Evolutionary conservation across 1,140 invertebrate species (phyloP).

Genomic region (Hycleus cichorii): DNA sequence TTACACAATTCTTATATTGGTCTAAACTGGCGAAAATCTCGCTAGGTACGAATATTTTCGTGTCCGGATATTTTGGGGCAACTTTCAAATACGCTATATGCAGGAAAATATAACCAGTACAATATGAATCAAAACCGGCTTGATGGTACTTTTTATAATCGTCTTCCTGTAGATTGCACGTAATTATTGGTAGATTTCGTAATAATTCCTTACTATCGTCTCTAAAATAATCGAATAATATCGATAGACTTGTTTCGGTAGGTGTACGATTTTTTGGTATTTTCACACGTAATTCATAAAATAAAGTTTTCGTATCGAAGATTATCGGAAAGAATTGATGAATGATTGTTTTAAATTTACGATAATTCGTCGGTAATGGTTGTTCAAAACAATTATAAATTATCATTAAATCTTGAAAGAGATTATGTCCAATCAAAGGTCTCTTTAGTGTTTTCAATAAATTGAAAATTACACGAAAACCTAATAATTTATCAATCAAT

Average conservation of each 20-base stretch:
- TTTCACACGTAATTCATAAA: conserved; percentile 45
- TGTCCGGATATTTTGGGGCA: conserved; percentile 33
- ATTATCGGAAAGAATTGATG: conserved; percentile 57
- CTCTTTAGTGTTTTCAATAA: conserved; percentile 52
- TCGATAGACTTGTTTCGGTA: conserved; percentile 45
- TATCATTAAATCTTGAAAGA: conserved; percentile 61
- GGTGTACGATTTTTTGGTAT: conserved; percentile 46
- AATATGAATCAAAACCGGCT: conserved; percentile 70
- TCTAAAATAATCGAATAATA: conserved; percentile 53
- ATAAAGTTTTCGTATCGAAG: conserved; percentile 67
- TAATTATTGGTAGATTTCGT: conserved; percentile 41
- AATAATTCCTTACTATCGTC: conserved; percentile 34
- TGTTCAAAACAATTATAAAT: conserved; percentile 65
- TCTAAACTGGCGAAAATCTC: conserved; percentile 48
- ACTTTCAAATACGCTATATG: conserved; percentile 46
- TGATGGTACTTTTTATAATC: conserved; percentile 49
- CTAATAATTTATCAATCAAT: conserved; percentile 48
- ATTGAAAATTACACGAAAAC: conserved; percentile 62
- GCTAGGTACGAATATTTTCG: conserved; percentile 42
- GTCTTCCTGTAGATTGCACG: conserved; percentile 32
- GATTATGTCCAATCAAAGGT: conserved; percentile 70
- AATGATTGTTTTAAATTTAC: conserved; percentile 56
- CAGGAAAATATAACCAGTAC: conserved; percentile 59
- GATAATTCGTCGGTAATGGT: conserved; percentile 58
- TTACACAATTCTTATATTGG: conserved; percentile 51